Evolutionary conservation across 1,140 invertebrate species (phyloP).

Genomic region (Panulirus ornatus): DNA sequence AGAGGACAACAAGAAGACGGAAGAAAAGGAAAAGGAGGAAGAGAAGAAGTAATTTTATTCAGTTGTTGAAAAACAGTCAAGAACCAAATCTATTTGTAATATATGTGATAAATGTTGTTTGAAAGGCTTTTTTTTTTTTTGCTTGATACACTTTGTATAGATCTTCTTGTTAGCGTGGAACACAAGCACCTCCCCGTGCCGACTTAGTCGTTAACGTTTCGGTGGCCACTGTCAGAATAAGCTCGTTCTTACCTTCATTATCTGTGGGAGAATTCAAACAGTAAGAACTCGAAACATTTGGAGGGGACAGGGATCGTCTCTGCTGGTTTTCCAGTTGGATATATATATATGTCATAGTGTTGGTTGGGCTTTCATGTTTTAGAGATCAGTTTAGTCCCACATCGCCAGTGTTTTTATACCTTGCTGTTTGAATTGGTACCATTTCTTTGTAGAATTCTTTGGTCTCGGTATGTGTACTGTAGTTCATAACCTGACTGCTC

Average conservation of each 20-base stretch:
- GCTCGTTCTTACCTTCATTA: conserved; percentile 72
- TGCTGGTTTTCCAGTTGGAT: conserved; percentile 23
- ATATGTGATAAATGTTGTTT: conserved; percentile 74
- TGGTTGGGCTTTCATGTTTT: conserved; percentile 46
- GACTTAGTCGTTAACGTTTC: conserved; percentile 67
- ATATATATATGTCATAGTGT: conserved; percentile 9
- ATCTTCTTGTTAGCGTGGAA: conserved; percentile 74
- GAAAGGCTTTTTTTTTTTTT: conserved; percentile 73
- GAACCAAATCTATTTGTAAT: conserved; percentile 74
- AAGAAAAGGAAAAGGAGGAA: conserved; percentile 76
- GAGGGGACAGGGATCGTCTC: neutral
- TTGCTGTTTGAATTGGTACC: conserved; percentile 63
- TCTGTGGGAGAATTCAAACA: conserved; percentile 63
- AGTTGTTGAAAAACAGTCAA: conserved; percentile 66
- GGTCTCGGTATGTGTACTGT: conserved; percentile 58
- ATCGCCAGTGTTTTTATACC: conserved; percentile 32
- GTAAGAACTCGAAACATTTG: conserved; percentile 42
- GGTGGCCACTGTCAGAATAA: conserved; percentile 70
- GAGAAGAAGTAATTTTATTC: conserved; percentile 64
- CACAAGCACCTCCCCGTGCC: conserved; percentile 73
- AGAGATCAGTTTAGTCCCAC: conserved; percentile 37
- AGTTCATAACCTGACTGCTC: conserved; percentile 49
- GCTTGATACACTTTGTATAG: conserved; percentile 74
- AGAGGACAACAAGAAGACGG: conserved; percentile 76
- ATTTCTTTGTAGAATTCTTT: conserved; percentile 63